phyloP scores from a whole-genome alignment of 2,797 vertebrate species.

The Girardinus metallicus region DNA sequence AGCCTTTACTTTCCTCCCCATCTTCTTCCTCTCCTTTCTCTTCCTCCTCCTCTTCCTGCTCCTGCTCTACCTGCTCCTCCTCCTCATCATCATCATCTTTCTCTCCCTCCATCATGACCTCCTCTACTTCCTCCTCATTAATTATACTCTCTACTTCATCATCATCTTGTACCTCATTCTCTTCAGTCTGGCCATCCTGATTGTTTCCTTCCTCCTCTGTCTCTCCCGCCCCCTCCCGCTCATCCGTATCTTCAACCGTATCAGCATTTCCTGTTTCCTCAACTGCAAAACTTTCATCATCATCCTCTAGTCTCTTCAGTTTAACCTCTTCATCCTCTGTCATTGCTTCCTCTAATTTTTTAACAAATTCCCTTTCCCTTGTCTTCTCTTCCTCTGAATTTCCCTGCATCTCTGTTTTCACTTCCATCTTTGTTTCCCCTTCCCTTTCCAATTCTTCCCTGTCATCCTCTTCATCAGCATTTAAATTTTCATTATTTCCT shows the following conservation, averaged over 20 bases:
- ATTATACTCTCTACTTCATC: conserved; percentile 4
- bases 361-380: conserved; percentile 14
- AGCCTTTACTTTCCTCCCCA: background rate
- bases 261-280: conserved; percentile 10
- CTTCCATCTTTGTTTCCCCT: background rate
- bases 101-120: background rate
- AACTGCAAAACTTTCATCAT: background rate
- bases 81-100: background rate
- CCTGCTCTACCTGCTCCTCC: too few species aligned
- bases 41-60: background rate
- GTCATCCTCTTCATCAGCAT: conserved; percentile 21
- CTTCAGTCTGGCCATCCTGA: background rate
- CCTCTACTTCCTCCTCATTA: background rate
- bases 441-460: background rate
- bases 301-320: conserved; percentile 9
- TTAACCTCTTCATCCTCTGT: conserved; percentile 28
- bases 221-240: conserved; percentile 26
- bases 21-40: background rate
- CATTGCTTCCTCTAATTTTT: conserved; percentile 28
- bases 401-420: conserved; percentile 2
- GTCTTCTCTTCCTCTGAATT: conserved; percentile 19
- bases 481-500: conserved; percentile 24
- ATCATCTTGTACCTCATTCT: background rate
- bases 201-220: conserved; percentile 19
- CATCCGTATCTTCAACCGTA: conserved; percentile 45